Evolutionary conservation across 2,888 invertebrate genomes (phyloP).

Genomic region (Pterostichus madidus): DNA sequence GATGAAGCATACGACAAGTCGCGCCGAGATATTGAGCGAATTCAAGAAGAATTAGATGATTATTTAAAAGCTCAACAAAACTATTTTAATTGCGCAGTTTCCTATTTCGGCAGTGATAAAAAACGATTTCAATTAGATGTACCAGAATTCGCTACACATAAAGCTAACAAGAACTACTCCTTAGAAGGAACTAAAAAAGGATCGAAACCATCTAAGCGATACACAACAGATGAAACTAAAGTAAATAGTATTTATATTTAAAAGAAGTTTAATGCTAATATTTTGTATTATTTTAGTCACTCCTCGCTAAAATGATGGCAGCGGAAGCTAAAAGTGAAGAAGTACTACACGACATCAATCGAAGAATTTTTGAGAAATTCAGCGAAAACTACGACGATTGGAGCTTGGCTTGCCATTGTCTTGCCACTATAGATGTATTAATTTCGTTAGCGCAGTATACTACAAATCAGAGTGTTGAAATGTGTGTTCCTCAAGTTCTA

Average conservation of each 20-base stretch:
- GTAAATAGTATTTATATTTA: conserved; percentile 78
- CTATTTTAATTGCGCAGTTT: conserved; percentile 87
- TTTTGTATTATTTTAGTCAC: conserved; percentile 77
- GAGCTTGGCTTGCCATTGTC: conserved; percentile 88
- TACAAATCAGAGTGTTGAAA: conserved; percentile 82
- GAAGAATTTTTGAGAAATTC: conserved; percentile 92
- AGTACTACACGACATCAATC: conserved; percentile 88
- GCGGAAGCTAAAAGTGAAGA: conserved; percentile 90
- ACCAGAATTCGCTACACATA: conserved; percentile 85
- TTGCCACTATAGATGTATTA: conserved; percentile 91
- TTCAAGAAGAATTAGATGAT: conserved; percentile 84
- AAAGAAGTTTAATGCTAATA: too few relatives aligned
- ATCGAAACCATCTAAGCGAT: conserved; percentile 85
- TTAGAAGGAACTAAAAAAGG: conserved; percentile 93
- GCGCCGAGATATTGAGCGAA: conserved; percentile 82
- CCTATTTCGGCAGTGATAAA: conserved; percentile 91
- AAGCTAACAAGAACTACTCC: conserved; percentile 86
- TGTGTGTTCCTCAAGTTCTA: conserved; percentile 85
- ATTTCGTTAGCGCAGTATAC: conserved; percentile 91
- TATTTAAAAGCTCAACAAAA: conserved; percentile 89
- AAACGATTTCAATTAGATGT: conserved; percentile 97
- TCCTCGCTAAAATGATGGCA: conserved; percentile 87
- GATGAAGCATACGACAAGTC: conserved; percentile 92
- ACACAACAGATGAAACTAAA: conserved; percentile 88
- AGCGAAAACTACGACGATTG: conserved; percentile 87